Conservation (phyloP, 2,888 invertebrate species). For the Perdita meconis region DNA sequence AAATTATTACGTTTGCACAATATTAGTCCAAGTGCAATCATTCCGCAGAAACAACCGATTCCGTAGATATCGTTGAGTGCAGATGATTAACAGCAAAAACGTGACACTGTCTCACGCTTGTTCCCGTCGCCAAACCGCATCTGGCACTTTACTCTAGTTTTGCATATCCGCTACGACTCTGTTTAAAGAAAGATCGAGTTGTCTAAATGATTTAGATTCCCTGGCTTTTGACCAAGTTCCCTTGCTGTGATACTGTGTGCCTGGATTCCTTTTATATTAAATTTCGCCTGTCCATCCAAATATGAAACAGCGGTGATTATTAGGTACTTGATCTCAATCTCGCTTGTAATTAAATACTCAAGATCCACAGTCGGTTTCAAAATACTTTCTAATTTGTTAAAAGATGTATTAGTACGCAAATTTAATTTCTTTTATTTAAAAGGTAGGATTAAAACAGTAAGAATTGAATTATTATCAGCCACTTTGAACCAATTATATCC, state of each 20-base stretch:
- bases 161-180: constrained; percentile 41
- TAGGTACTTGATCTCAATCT: background rate
- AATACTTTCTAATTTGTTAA: no score
- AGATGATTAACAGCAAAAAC: constrained; percentile 52
- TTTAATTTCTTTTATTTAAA: no score
- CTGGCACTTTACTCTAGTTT: constrained; percentile 53
- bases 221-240: constrained; percentile 46
- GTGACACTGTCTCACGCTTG: constrained; percentile 50
- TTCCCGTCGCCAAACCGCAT: constrained; percentile 49
- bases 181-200: constrained; percentile 14
- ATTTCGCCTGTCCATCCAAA: constrained; percentile 26
- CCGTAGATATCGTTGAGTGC: constrained; percentile 12
- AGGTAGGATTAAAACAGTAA: no score
- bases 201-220: constrained; percentile 35
- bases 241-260: constrained; percentile 16
- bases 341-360: no score
- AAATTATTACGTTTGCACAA: no score
- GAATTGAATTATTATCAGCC: no score
- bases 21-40: no score
- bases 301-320: background rate
- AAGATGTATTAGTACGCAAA: no score
- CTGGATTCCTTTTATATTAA: constrained; percentile 7
- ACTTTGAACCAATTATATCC: no score
- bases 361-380: no score
- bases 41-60: background rate